A percentile compares a stretch with the other conserved stretches of the same genome.
phyloP scores from a whole-genome alignment of 2,797 vertebrate species.

The Sciurus vulgaris region DNA sequence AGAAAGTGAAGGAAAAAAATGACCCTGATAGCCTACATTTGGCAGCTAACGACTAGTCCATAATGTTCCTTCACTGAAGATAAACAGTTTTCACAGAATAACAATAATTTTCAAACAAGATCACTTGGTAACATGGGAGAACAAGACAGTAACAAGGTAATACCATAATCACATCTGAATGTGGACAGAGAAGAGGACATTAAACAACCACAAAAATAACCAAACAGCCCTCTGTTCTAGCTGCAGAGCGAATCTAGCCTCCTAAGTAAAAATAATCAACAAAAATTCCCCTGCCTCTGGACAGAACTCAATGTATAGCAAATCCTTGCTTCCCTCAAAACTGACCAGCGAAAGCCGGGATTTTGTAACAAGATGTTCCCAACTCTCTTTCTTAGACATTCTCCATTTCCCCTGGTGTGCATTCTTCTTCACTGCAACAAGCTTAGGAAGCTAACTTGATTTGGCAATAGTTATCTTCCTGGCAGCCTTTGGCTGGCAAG shows the following conservation, averaged over 20 bases:
- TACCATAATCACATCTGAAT: neutral
- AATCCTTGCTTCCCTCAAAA: neutral
- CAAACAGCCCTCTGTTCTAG: neutral
- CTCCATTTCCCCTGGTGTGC: too few relatives aligned
- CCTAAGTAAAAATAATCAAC: neutral
- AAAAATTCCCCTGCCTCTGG: neutral
- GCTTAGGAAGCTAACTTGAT: neutral
- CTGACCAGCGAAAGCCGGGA: neutral
- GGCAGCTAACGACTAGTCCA: neutral
- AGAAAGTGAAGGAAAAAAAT: neutral
- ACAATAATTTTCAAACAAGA: neutral
- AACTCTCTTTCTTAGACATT: neutral
- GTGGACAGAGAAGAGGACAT: neutral
- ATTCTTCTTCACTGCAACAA: neutral
- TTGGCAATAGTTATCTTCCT: neutral
- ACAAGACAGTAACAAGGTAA: neutral
- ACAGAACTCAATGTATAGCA: neutral
- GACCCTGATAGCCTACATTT: neutral
- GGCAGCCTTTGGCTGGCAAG: neutral
- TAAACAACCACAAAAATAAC: constrained; percentile 1
- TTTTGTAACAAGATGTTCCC: neutral
- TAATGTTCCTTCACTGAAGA: neutral
- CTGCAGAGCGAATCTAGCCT: neutral
- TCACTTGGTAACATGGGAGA: neutral
- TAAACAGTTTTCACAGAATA: neutral